Evolutionary conservation across 2,888 invertebrate species (phyloP).

Genomic region (Apeira syringaria): DNA sequence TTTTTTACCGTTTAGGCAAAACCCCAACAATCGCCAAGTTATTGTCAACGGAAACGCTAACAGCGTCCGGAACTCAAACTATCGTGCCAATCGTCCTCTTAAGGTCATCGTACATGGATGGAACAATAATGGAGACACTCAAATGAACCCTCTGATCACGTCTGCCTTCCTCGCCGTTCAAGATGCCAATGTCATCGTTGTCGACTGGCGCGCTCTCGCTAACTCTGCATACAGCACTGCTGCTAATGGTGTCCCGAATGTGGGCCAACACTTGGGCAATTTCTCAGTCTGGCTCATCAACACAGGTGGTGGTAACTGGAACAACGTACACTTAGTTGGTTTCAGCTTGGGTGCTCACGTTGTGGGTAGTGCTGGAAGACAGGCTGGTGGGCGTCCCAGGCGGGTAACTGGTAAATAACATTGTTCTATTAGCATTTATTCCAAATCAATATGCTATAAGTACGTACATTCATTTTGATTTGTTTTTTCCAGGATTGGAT

Average conservation of each 20-base stretch:
- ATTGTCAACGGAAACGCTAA: constrained; percentile 51
- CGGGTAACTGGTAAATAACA: constrained; percentile 55
- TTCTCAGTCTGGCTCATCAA: constrained; percentile 66
- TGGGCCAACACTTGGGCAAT: constrained; percentile 60
- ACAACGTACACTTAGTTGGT: constrained; percentile 69
- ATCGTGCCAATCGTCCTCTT: constrained; percentile 40
- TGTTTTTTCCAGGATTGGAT: constrained; percentile 46
- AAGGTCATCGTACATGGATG: constrained; percentile 65
- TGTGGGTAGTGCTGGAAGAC: constrained; percentile 61
- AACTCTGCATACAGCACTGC: constrained; percentile 48
- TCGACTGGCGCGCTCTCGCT: constrained; percentile 63
- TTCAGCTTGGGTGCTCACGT: constrained; percentile 77
- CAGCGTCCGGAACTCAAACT: constrained; percentile 50
- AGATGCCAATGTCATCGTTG: constrained; percentile 65
- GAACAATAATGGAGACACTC: constrained; percentile 54
- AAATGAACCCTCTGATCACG: constrained; percentile 48
- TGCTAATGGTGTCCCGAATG: constrained; percentile 52
- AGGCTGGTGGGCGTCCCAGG: constrained; percentile 36
- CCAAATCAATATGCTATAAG: too few relatives aligned
- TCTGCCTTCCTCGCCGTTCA: constrained; percentile 52
- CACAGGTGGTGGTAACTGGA: constrained; percentile 60
- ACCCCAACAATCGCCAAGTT: constrained; percentile 50
- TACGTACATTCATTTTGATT: too few relatives aligned
- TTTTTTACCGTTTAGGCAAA: constrained; percentile 34
- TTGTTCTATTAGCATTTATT: too few relatives aligned